Evolutionary conservation across 2,888 invertebrate genomes (phyloP), one percentile per base, ranked within the genome.

Genomic region (Cheilosia vulpina): DNA sequence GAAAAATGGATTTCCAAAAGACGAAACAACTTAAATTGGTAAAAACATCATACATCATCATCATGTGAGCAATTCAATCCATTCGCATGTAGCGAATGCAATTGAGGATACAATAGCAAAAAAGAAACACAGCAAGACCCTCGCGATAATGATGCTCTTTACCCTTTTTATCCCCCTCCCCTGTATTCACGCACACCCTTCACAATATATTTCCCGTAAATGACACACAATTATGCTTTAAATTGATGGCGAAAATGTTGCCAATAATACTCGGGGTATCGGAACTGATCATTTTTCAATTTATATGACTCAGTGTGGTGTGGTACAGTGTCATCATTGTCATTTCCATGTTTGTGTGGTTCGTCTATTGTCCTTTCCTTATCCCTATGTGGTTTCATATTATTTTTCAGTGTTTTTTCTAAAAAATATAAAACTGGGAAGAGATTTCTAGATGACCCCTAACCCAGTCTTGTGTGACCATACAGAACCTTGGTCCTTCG

Each of bases 161-260:
- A 71, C 80, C 80, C 80, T 76, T 85, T 38, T 38, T 13, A 38
- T 65, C n/a, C 1, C 15, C n/a, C 43, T 15, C 53, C 17, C 45
- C 31, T 15, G 50, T 43, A 38, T 38, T 13, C 13, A 38, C 53
- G 66, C 65, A 72, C 65, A 78, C 84, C 79, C 84, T 71, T 69
- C 43, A 60, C 27, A 9, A 31, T 31, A 31, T 31, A 53, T 13
- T 76, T 66, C 57, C 71, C 84, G 47, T 80, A 85, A 85, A 85
- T 85, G 80, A 76, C 84, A 85, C 75, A 84, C 84, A 85, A 85
- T 85, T 85, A 85, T 66, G 66, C 31, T 85, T 80, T 55, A 85
- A 85, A 85, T 85, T 85, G 84, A 85, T 80, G 80, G 84, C 84
- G 75, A 76, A 85, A 85, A 80, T 71, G 84, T 80, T 85, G 84